Base-by-base conservation (phyloP, 1,140 invertebrate species). In the Drosophila paulistorum region DNA sequence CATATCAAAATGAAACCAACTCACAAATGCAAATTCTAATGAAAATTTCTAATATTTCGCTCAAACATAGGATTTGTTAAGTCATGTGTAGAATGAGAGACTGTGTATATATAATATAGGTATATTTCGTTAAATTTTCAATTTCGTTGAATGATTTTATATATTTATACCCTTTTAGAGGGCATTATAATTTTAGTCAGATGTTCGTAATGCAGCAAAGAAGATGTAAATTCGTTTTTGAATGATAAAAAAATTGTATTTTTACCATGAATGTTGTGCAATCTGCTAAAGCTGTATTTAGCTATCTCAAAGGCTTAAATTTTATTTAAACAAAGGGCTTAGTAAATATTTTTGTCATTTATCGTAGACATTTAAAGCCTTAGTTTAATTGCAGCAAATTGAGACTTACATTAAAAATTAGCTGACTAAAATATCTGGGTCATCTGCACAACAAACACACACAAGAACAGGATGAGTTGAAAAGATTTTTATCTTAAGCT, bases 341-440 rank as follows among this genome's bases (percentile, higher is more conserved):
- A 7, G 20, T 11, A 14, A 51, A 51, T 45, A 51, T 51, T 51
- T 51, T 39, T 20, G 2, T 23, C 20, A 5, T 23, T 20, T 51
- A 51, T 51, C 45, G 20, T 20, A 3, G 7, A 51, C 45, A 3
- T 51, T 51, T 51, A 11, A 51, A 23, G 13, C 17, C 45, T 11
- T 48, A 10, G 45, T 51, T 51, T 51, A 51, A 51, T 51, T 48
- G 45, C 2, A 20, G 45, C 14, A 48, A 48, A 48, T 48, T 23
- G 45, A 23, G 9, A 11, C 30, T 61, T 61, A 23, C 20, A 61
- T 59, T 45, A 42, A 55, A 68, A 75, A 75, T 75, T 75, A 75
- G 70, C 55, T 42, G 51, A 45, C 20, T 48, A 41, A 42, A 63
- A 42, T 74, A 23, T 72, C 42, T 51, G 9, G n/a, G 39, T 55